Conservation (phyloP, 2,113 vertebrate genomes). For the Accipiter cooperii region DNA sequence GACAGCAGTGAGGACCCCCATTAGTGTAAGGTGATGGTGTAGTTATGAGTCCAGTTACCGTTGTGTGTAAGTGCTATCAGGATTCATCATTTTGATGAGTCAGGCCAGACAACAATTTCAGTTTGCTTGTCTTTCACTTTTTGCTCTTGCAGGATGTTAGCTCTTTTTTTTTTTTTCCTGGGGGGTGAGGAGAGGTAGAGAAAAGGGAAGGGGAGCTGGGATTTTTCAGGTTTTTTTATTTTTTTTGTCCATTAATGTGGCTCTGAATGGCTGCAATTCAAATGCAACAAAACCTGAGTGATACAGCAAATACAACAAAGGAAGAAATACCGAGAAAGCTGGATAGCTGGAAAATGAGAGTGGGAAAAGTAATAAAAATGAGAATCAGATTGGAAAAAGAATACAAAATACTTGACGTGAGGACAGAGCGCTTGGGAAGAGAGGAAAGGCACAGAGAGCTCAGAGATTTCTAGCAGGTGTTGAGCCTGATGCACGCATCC, state of each 20-base stretch:
- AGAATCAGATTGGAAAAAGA: background rate
- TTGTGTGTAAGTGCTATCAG: background rate
- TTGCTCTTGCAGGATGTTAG: background rate
- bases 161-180: too few relatives aligned
- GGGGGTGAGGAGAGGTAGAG: background rate
- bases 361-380: background rate
- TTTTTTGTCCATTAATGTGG: background rate
- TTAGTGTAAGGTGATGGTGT: background rate
- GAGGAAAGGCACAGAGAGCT: constrained; percentile 1
- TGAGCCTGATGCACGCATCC: constrained; percentile 43
- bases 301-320: background rate
- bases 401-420: background rate
- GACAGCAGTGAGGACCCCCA: background rate
- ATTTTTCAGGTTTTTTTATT: background rate
- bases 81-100: background rate
- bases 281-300: background rate
- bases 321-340: background rate
- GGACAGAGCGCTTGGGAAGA: background rate
- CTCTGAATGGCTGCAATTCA: background rate
- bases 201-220: background rate
- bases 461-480: constrained; percentile 31
- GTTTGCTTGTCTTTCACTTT: background rate
- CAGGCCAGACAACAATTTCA: background rate
- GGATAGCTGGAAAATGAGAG: background rate
- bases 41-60: background rate